A percentile compares a stretch with the other conserved stretches of the same genome.
phyloP scores from a whole-genome alignment of 2,797 vertebrate genomes.

The Sebastes oblongus region DNA sequence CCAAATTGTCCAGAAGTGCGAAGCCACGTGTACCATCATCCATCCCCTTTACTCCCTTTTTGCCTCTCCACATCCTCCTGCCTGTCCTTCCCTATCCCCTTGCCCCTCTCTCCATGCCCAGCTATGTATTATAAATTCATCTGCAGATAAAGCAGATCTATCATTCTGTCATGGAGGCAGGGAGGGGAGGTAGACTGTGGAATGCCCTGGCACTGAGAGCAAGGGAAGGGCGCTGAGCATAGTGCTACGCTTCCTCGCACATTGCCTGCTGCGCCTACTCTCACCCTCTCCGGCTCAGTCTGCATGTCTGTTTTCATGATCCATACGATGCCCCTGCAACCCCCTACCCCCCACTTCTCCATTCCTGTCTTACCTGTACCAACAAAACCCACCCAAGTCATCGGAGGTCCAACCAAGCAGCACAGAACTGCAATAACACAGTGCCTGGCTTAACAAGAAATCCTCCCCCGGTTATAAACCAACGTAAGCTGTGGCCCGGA shows the following conservation, averaged over 20 bases:
- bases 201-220: slow-evolving; percentile 73
- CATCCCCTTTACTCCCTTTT: slow-evolving; percentile 20
- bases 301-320: slow-evolving; percentile 58
- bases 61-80: slow-evolving; percentile 28
- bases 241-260: slow-evolving; percentile 54
- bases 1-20: slow-evolving; percentile 52
- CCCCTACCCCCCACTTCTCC: neutral
- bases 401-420: slow-evolving; percentile 27
- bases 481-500: slow-evolving; percentile 28
- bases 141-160: slow-evolving; percentile 77
- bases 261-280: slow-evolving; percentile 55
- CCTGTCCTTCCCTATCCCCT: slow-evolving; percentile 52
- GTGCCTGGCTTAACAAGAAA: slow-evolving; percentile 35
- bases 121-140: slow-evolving; percentile 75
- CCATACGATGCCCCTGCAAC: slow-evolving; percentile 27
- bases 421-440: slow-evolving; percentile 49
- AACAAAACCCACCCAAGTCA: slow-evolving; percentile 25
- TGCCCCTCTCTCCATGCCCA: slow-evolving; percentile 43
- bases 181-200: slow-evolving; percentile 71
- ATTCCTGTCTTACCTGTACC: slow-evolving; percentile 60
- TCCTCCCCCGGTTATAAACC: slow-evolving; percentile 37
- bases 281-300: slow-evolving; percentile 44
- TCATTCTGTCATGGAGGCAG: slow-evolving; percentile 76
- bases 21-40: slow-evolving; percentile 44
- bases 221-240: slow-evolving; percentile 57